Evolutionary conservation across 1,140 invertebrate genomes (phyloP).

Genomic region (Carcinoscorpius rotundicauda): DNA sequence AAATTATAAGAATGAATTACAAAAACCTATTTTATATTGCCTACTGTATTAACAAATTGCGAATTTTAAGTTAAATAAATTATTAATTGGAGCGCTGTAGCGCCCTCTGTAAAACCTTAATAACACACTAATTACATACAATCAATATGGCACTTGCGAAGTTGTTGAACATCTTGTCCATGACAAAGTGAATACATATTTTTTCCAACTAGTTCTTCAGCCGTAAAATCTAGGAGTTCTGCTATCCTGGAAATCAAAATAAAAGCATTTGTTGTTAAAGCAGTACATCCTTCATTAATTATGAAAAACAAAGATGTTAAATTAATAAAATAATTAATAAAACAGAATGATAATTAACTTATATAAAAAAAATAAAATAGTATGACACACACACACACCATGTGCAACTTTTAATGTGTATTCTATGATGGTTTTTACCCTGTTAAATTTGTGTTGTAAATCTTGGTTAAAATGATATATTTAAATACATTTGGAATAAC

Average conservation of each 20-base stretch:
- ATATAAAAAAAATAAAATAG: no score
- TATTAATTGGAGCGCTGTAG: background rate
- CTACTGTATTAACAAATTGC: background rate
- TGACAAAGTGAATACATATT: slow-evolving; percentile 90
- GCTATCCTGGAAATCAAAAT: slow-evolving; percentile 53
- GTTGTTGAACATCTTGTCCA: slow-evolving; percentile 82
- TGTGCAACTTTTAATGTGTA: no score
- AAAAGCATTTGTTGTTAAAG: background rate
- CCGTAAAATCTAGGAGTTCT: slow-evolving; percentile 80
- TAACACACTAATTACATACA: slow-evolving; percentile 49
- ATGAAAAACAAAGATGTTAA: no score
- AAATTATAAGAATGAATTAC: no score
- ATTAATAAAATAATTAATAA: no score
- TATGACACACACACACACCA: no score
- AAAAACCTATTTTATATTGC: slow-evolving; percentile 23
- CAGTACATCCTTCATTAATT: background rate
- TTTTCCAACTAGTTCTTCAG: slow-evolving; percentile 86
- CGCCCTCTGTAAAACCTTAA: background rate
- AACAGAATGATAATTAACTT: no score
- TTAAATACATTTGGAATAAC: no score
- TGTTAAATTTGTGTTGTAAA: no score
- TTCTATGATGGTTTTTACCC: no score
- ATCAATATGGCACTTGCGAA: slow-evolving; percentile 85
- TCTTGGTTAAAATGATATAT: no score
- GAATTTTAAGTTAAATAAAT: background rate